phyloP scores from a whole-genome alignment of 2,888 invertebrate genomes.

The Bellardia pandia region DNA sequence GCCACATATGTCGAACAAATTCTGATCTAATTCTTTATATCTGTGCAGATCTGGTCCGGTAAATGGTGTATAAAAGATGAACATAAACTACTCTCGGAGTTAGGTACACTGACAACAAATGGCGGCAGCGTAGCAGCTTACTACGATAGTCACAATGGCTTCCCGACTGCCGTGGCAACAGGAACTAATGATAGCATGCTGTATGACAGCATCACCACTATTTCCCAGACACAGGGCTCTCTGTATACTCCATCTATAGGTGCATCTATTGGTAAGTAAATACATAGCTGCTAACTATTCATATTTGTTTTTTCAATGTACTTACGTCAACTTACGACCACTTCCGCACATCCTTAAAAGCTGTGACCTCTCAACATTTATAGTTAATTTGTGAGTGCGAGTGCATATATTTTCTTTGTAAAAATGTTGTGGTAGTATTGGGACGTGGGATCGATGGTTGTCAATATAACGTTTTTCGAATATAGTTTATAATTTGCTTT shows the following conservation, averaged over 20 bases:
- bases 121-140: conserved; percentile 78
- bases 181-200: conserved; percentile 85
- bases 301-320: background rate
- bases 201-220: conserved; percentile 89
- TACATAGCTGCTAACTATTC: background rate
- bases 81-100: conserved; percentile 93
- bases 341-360: background rate
- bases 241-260: conserved; percentile 92
- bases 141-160: conserved; percentile 85
- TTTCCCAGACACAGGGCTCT: conserved; percentile 89
- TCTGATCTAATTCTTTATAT: background rate
- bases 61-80: conserved; percentile 97
- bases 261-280: conserved; percentile 87
- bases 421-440: conserved; percentile 35
- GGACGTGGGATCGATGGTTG: conserved; percentile 24
- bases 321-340: background rate
- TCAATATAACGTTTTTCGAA: background rate
- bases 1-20: too few species aligned
- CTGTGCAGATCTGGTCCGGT: conserved; percentile 91
- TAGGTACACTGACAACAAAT: conserved; percentile 87
- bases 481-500: background rate
- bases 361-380: background rate
- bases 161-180: conserved; percentile 77
- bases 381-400: background rate
- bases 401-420: background rate